Base-by-base conservation (phyloP, 1,140 invertebrate genomes). In the Heterodera schachtii region DNA sequence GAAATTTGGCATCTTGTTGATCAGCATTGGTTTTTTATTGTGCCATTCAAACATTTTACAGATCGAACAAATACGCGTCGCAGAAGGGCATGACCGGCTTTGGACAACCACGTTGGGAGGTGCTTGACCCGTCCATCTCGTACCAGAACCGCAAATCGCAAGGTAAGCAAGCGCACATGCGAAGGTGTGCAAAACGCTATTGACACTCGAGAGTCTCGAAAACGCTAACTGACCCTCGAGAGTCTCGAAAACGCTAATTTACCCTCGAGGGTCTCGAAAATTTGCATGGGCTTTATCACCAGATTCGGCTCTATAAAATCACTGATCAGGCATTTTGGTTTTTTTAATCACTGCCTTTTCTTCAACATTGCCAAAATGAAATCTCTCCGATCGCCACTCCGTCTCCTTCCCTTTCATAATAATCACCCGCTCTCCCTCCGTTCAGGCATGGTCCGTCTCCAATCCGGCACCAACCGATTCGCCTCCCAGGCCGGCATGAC, bases 91-190 rank as follows among this genome's bases (percentile, higher is more conserved):
- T 89, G 88, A 89, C 88, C 75, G 84, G 88, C 44, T 90, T 89
- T 83, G 88, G 88, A 79, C 89, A 90, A 64, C 82, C 82, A 67
- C 86, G 88, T 80, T 89, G 89, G 88, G 88, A 89, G 81, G 88
- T 89, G 47, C 81, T 90, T n/a, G 88, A 89, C 76, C 89, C 89
- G 57, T 85, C 84, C 6, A 90, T 89, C 86, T 81, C 75, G 31
- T 90, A 89, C 84, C 88, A 89, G 74, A 90, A 90, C 80, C 87
- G 89, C 71, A 90, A 90, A 73, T 90, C 89, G 31, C 88, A 89
- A 76, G 88, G 77, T 78, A 6, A 16, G 64, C 41, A 3, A 21
- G n/a, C 44, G 41, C 49, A 52, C 49, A 11, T 8, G 49, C 49
- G 49, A 0, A 52, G 2, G 11, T 52, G 6, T 52, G 2, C 0